phyloP scores from a whole-genome alignment of 2,888 invertebrate genomes.

The Xanthostigma xanthostigma region DNA sequence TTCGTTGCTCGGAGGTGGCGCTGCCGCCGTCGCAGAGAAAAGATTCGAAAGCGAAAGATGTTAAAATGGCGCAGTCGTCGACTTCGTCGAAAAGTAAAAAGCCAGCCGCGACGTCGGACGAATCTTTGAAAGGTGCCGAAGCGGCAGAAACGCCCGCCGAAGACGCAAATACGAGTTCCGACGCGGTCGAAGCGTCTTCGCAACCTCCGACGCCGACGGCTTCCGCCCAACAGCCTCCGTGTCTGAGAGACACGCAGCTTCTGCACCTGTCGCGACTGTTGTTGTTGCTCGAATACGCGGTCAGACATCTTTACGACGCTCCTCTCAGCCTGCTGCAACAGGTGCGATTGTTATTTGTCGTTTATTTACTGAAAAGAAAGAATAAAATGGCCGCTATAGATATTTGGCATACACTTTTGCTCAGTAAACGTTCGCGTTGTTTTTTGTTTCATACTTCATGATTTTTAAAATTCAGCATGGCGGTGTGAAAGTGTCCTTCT shows the following conservation, averaged over 20 bases:
- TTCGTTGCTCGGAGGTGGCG: constrained; percentile 49
- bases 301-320: constrained; percentile 90
- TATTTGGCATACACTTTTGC: too few relatives aligned
- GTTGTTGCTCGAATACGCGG: constrained; percentile 81
- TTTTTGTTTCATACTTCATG: too few relatives aligned
- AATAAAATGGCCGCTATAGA: background rate
- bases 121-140: constrained; percentile 32
- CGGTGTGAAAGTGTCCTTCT: too few relatives aligned
- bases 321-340: constrained; percentile 74
- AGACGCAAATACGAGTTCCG: constrained; percentile 21
- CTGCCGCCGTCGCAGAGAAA: constrained; percentile 24
- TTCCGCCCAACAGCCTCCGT: background rate
- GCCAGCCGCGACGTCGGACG: constrained; percentile 24
- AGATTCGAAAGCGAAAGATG: background rate
- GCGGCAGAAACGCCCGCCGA: constrained; percentile 27
- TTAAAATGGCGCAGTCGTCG: background rate
- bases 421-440: too few relatives aligned
- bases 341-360: constrained; percentile 30
- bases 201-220: background rate
- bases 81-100: too few relatives aligned
- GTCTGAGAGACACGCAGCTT: constrained; percentile 51
- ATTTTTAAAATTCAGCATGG: too few relatives aligned
- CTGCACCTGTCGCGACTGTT: constrained; percentile 70
- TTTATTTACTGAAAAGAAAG: background rate
- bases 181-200: background rate